Conservation (phyloP, 2,888 invertebrate species). For the Linyphia triangularis region DNA sequence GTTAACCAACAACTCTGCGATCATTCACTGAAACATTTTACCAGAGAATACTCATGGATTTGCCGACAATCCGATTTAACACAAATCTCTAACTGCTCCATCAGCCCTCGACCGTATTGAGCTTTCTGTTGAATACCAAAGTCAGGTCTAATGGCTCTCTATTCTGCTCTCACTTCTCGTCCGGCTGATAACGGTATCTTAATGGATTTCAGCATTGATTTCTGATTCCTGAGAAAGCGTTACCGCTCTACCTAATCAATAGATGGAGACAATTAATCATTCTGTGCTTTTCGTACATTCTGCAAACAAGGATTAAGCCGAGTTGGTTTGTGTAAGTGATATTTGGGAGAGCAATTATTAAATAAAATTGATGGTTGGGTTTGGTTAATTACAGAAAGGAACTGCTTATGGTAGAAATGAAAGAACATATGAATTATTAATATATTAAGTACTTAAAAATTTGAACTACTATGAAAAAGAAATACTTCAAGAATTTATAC, state of each 20-base stretch:
- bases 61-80: not conserved
- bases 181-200: constrained; percentile 44
- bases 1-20: too few relatives aligned
- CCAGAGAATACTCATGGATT: not conserved
- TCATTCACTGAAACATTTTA: too few relatives aligned
- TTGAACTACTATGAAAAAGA: too few relatives aligned
- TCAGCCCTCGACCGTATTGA: not conserved
- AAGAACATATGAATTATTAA: too few relatives aligned
- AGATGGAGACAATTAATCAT: constrained; percentile 35
- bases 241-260: constrained; percentile 22
- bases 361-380: too few relatives aligned
- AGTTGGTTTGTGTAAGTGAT: not conserved
- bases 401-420: too few relatives aligned
- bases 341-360: too few relatives aligned
- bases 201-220: constrained; percentile 50
- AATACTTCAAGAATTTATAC: too few relatives aligned
- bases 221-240: constrained; percentile 38
- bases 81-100: not conserved
- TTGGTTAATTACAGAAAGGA: too few relatives aligned
- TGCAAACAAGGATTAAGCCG: not conserved
- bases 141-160: not conserved
- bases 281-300: not conserved
- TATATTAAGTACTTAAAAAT: too few relatives aligned
- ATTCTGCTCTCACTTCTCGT: constrained; percentile 5
- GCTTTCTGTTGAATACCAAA: not conserved